These are phyloP conservation scores for Egretta garzetta DNA, from an alignment of 2,113 vertebrate species.

Conservation along the genomic window DNA sequence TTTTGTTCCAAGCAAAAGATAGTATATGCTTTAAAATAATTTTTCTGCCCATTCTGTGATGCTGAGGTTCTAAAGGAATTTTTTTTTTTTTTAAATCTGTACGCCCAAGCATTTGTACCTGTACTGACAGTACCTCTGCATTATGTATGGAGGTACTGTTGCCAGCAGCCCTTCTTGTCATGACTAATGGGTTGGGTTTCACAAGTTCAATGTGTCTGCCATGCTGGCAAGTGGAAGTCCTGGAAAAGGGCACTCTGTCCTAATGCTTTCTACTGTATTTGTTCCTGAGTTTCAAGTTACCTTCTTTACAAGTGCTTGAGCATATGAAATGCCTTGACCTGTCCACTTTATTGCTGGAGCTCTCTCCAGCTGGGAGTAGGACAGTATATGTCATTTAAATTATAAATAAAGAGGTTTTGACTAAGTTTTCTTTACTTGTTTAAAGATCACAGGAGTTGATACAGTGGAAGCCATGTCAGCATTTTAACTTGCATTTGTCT, in stretches of 20 bases:
- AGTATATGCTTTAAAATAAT: neutral
- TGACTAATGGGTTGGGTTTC: neutral
- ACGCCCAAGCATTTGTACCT: neutral
- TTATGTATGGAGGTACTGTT: neutral
- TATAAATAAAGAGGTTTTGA: neutral
- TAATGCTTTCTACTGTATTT: neutral
- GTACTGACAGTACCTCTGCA: neutral
- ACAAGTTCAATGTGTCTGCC: accelerated
- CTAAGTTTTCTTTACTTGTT: neutral
- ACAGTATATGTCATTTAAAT: neutral
- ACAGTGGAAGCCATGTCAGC: neutral
- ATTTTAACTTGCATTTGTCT: neutral
- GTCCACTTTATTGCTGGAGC: neutral
- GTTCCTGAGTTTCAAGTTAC: neutral
- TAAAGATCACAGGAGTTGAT: neutral
- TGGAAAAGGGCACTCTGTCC: neutral
- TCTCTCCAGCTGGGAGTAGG: neutral
- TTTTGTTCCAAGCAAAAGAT: neutral
- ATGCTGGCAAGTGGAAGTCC: neutral
- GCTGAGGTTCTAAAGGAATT: neutral
- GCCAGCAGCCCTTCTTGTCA: neutral
- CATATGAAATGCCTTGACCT: neutral
- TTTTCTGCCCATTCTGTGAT: neutral
- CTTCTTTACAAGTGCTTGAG: neutral
- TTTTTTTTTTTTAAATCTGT: neutral